Evolutionary conservation across 92 coral and sea anemone species (phyloP), one percentile per base, ranked within the genome.

Genomic region (Porites divaricata): DNA sequence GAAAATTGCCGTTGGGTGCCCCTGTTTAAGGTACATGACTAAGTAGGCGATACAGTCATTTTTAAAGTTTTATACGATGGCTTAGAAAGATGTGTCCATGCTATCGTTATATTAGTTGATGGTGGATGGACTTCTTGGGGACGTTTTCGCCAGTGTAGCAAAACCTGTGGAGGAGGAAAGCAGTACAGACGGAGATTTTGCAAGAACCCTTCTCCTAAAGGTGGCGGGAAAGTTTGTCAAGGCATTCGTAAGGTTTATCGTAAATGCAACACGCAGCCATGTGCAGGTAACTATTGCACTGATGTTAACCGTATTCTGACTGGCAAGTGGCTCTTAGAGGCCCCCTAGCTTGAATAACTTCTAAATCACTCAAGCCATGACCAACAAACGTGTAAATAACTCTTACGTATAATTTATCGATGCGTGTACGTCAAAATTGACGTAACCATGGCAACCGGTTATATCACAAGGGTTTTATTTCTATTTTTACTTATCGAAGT

Each of bases 81-180:
- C 16, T 66, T 20, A 21, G 14, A 11, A 1, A 13, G 45, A 25
- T 24, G 6, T 69, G 45, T 35, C 2, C 14, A 13, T 63, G 63
- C 6, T 22, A 17, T 67, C 16, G 10, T 22, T 14, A 1, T 26
- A 6, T 66, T 64, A 84, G 88, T 84, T n/a, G 68, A 84, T 26
- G 88, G 83, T 9, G 62, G 81, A 5, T 89, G 89, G 89, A 52
- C 83, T 14, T 56, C 85, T 54, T 89, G 89, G 89, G 57, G 78
- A 15, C 35, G 64, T 4, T 89, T 79, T 51, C 58, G 89, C 10
- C 64, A 70, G 17, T 74, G 86, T 45, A 80, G 86, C 69, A 81
- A 69, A 15, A 78, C 63, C 45, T 89, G 92, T 69, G 89, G 86
- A 0, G 86, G 79, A 53, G 92, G 83, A 7, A 28, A 13, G 1